Conservation (phyloP, 1,140 invertebrate genomes). For the Berghia stephanieae region DNA sequence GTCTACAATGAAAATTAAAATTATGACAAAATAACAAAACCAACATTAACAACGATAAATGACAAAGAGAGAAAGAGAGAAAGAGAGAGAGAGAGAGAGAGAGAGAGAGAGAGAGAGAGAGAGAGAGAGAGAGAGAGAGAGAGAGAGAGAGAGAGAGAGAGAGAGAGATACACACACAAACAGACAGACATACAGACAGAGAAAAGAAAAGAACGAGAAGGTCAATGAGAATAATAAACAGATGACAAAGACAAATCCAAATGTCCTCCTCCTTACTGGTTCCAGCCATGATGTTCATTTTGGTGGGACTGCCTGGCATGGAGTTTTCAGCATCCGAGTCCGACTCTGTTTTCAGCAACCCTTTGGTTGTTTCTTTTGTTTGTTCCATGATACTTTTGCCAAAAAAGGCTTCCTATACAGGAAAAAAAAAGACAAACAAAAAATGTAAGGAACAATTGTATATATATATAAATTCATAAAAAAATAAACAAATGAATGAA, state of each 20-base stretch:
- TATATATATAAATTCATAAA: no score
- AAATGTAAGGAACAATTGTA: no score
- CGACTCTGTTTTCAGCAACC: constrained; percentile 43
- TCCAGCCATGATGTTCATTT: no score
- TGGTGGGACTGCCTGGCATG: not conserved
- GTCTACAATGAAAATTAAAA: no score
- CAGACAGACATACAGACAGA: no score
- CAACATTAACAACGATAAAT: not conserved
- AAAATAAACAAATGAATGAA: no score
- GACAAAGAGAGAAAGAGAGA: not conserved
- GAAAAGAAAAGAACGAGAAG: no score
- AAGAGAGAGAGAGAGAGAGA: constrained; percentile 3
- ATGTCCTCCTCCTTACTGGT: no score
- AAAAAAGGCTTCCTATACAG: constrained; percentile 68
- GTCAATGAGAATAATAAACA: no score
- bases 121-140: not conserved
- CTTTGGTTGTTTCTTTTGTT: constrained; percentile 47
- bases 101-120: not conserved
- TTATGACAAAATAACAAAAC: no score
- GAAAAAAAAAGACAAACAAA: constrained; percentile 15
- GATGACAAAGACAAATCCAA: no score
- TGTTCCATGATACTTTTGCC: constrained; percentile 76
- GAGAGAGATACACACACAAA: constrained; percentile 25
- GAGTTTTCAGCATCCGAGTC: constrained; percentile 49
- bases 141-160: not conserved